These are phyloP conservation scores for Cryptotermes secundus DNA, from an alignment of 1,140 invertebrate genomes.

Conservation along the genomic window DNA sequence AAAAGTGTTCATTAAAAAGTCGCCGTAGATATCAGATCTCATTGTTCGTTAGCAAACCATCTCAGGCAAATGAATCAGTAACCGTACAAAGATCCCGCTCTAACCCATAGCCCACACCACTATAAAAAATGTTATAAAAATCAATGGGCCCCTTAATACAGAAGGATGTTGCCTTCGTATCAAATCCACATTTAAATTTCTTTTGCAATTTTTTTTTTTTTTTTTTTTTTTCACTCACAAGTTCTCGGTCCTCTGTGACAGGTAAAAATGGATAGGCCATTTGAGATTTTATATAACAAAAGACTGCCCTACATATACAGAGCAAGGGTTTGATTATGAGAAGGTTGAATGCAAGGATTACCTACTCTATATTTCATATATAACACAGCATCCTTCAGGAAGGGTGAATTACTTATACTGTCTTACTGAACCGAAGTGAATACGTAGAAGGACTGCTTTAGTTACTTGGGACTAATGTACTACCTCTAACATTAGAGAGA, in stretches of 20 bases:
- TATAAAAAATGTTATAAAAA: not conserved
- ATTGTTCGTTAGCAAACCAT: not conserved
- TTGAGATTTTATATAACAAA: not conserved
- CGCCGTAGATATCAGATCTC: not conserved
- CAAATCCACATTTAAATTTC: slow-evolving; percentile 4
- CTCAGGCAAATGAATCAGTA: not conserved
- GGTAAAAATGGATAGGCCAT: not conserved
- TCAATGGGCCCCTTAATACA: not conserved
- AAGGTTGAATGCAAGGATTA: not conserved
- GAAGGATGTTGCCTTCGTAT: not conserved
- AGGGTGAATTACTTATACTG: not conserved
- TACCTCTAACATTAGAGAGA: not conserved
- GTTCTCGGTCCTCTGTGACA: not conserved
- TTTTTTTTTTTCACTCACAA: not conserved
- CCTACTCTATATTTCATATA: not conserved
- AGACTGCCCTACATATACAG: not conserved
- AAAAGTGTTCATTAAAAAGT: too few species aligned
- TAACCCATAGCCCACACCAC: not conserved
- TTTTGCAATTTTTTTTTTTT: not conserved
- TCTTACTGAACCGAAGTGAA: not conserved
- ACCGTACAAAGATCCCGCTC: not conserved
- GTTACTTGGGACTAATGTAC: not conserved
- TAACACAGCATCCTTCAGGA: slow-evolving; percentile 7
- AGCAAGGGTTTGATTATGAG: not conserved
- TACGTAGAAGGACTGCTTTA: not conserved